Conservation (phyloP, 2,888 invertebrate genomes). For the Eupsilia transversa region DNA sequence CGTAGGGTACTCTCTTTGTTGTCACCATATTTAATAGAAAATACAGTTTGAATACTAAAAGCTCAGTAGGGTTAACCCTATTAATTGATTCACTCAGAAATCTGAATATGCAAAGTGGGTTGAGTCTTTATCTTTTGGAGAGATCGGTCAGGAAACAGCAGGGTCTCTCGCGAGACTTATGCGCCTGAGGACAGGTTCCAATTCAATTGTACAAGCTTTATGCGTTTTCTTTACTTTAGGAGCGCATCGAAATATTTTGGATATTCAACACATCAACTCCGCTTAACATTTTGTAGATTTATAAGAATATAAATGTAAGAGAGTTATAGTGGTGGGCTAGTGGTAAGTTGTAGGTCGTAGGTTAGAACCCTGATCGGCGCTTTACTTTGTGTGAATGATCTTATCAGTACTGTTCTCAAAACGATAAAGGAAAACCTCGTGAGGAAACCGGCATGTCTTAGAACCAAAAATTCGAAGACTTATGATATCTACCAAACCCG, state of each 20-base stretch:
- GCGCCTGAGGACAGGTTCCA: background rate
- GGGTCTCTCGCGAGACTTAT: background rate
- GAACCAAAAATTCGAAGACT: too few species aligned
- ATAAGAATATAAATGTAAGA: background rate
- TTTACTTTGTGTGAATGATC: too few species aligned
- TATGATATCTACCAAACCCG: too few species aligned
- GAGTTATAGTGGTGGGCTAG: too few species aligned
- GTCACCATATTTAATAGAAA: constrained; percentile 14
- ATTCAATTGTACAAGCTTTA: constrained; percentile 20
- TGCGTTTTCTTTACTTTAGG: too few species aligned
- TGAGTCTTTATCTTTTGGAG: constrained; percentile 32
- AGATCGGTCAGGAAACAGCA: constrained; percentile 28
- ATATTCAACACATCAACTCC: background rate
- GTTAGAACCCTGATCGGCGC: too few species aligned
- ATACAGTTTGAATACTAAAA: constrained; percentile 20
- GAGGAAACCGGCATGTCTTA: too few species aligned
- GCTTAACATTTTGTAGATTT: background rate
- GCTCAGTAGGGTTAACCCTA: constrained; percentile 32
- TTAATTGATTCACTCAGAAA: constrained; percentile 36
- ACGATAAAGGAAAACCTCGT: too few species aligned
- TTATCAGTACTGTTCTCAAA: too few species aligned
- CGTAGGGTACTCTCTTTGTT: background rate
- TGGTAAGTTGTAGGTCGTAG: too few species aligned
- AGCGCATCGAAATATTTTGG: background rate
- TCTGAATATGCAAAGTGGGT: constrained; percentile 50